Base-by-base conservation (phyloP, 2,113 vertebrate genomes). In the Microcebus ravelobensis region DNA sequence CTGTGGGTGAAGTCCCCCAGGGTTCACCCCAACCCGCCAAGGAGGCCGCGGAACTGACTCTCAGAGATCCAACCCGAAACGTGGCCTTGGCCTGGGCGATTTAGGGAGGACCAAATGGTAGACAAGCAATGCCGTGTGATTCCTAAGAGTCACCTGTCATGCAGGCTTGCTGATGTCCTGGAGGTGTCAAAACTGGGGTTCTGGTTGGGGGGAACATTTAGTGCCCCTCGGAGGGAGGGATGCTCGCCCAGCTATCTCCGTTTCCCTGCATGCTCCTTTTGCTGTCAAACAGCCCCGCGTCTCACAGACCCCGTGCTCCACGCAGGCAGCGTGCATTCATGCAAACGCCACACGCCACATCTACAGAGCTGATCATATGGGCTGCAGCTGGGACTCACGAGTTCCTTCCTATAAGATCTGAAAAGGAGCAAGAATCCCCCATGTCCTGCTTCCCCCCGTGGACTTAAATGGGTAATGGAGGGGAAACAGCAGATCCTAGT, bases 351-450 rank as follows among this genome's bases (percentile, higher is more conserved):
- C 91, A 45, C 8, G 73, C n/a, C 20, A 39, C 81, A 97, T 97
- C 76, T 42, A 71, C 74, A 70, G 87, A 95, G 80, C 20, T 0
- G 36, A 36, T 97, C 98, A 97, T 96, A 88, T 98, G 98, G 98
- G 84, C 88, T 70, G 90, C 98, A 98, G 98, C 98, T 98, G 98
- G 93, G 86, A 95, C 81, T 29, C 59, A 70, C 20, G 3, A 39
- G 34, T 23, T 57, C 82, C 82, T 59, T 93, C 84, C 77, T 18
- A 42, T 9, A 21, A 34, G 87, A 97, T 73, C 95, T 90, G 82
- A 95, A 96, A 97, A 98, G 80, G 34, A 89, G 39, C 45, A 80
- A 96, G 89, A 86, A 94, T 93, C 85, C 15, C 63, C 6, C 50
- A 2, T 61, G 92, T 76, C 80, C n/a, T 36, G 25, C 73, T 50